Conservation (phyloP, 1,140 invertebrate genomes). For the Diabrotica virgifera region DNA sequence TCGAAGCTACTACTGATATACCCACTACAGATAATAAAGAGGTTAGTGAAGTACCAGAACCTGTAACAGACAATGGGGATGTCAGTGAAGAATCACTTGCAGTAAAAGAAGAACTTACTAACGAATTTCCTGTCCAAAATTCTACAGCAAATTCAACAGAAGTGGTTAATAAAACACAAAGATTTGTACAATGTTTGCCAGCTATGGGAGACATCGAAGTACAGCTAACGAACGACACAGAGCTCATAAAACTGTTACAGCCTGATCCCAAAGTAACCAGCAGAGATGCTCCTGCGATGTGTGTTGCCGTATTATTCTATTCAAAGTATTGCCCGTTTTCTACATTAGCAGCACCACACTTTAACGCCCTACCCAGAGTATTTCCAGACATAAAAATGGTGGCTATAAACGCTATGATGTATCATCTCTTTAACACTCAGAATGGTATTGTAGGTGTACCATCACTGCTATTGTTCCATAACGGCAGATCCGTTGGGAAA, state of each 20-base stretch:
- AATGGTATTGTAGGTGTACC: conserved; percentile 94
- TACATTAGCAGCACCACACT: conserved; percentile 82
- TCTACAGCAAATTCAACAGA: not conserved
- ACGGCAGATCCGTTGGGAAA: conserved; percentile 81
- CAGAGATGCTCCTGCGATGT: conserved; percentile 60
- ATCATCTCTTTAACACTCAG: conserved; percentile 84
- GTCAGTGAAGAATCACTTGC: no score
- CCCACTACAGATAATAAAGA: not conserved
- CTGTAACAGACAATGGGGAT: no score
- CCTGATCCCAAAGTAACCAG: conserved; percentile 50
- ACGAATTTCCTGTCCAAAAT: no score
- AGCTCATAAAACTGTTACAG: conserved; percentile 48
- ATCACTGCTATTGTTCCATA: conserved; percentile 89
- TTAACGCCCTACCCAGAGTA: conserved; percentile 81
- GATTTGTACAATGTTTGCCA: conserved; percentile 39
- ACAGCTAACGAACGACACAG: conserved; percentile 46
- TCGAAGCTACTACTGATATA: not conserved
- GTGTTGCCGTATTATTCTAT: conserved; percentile 84
- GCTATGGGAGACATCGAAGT: conserved; percentile 33
- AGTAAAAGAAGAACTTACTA: no score
- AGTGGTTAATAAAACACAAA: conserved; percentile 27
- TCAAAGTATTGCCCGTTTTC: conserved; percentile 88
- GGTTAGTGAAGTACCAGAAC: not conserved
- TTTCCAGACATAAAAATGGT: conserved; percentile 85
- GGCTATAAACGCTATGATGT: conserved; percentile 84